Evolutionary conservation across 1,140 invertebrate genomes (phyloP).

Genomic region (Lordiphosa mommai): DNA sequence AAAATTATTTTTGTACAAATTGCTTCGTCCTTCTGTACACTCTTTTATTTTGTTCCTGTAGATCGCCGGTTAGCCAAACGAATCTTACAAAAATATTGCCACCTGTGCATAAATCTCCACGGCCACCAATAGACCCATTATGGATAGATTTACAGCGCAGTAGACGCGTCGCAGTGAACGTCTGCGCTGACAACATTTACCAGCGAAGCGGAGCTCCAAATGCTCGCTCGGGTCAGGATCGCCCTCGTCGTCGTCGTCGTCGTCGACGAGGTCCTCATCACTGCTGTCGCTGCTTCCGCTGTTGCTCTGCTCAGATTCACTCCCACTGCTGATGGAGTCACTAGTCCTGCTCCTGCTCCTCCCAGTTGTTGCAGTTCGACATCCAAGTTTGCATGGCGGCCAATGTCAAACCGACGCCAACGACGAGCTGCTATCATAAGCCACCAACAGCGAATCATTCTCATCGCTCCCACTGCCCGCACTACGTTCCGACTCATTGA

Average conservation of each 20-base stretch:
- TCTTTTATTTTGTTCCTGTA: not conserved
- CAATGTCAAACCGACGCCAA: slow-evolving; percentile 80
- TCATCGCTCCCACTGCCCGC: slow-evolving; percentile 79
- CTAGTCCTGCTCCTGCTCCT: slow-evolving; percentile 7
- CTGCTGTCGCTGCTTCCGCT: slow-evolving; percentile 11
- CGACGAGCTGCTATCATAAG: slow-evolving; percentile 79
- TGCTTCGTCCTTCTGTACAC: not conserved
- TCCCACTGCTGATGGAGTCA: slow-evolving; percentile 18
- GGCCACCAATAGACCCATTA: slow-evolving; percentile 69
- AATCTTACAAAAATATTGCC: slow-evolving; percentile 67
- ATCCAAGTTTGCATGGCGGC: slow-evolving; percentile 74
- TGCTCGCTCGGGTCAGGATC: slow-evolving; percentile 37
- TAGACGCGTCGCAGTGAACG: slow-evolving; percentile 79
- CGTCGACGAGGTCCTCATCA: not conserved
- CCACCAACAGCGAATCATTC: slow-evolving; percentile 79
- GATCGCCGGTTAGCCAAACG: not conserved
- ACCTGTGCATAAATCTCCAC: slow-evolving; percentile 76
- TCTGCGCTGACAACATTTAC: slow-evolving; percentile 69
- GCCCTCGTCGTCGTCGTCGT: slow-evolving; percentile 21
- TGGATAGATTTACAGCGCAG: slow-evolving; percentile 72
- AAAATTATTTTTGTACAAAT: no score
- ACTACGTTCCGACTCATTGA: slow-evolving; percentile 74
- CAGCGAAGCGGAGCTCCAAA: slow-evolving; percentile 38
- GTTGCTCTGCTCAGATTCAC: not conserved
- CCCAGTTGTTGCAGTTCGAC: slow-evolving; percentile 65